These are phyloP conservation scores for Cepaea nemoralis DNA, from an alignment of 1,140 invertebrate genomes.

Conservation along the genomic window DNA sequence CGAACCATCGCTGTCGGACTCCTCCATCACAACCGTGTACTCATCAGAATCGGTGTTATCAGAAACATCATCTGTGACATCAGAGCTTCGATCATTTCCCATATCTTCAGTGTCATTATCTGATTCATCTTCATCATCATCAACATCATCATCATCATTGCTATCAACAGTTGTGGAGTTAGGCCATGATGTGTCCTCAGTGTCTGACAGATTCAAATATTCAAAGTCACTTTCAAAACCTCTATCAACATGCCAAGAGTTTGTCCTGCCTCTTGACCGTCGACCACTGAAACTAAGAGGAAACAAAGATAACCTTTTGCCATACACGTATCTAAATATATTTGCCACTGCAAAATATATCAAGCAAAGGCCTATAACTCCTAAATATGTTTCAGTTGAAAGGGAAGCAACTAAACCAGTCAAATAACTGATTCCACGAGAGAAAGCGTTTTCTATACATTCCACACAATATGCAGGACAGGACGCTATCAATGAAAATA, in stretches of 20 bases:
- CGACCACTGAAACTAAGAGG: neutral
- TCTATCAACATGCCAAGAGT: conserved; percentile 17
- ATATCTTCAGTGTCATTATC: conserved; percentile 24
- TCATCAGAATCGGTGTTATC: conserved; percentile 25
- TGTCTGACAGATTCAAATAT: conserved; percentile 20
- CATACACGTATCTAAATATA: conserved; percentile 23
- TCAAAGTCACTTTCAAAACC: conserved; percentile 47
- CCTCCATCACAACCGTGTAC: conserved; percentile 28
- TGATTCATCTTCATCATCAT: conserved; percentile 36
- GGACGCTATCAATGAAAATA: conserved; percentile 37
- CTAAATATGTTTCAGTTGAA: conserved; percentile 45
- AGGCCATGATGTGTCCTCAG: neutral
- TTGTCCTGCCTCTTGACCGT: neutral
- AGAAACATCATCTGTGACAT: neutral
- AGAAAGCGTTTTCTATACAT: conserved; percentile 30
- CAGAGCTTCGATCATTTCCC: too few species aligned
- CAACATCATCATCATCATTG: conserved; percentile 22
- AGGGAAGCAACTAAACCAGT: conserved; percentile 17
- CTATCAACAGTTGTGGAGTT: neutral
- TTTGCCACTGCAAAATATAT: conserved; percentile 41
- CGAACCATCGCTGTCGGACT: conserved; percentile 50
- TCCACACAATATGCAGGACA: conserved; percentile 5
- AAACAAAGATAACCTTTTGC: conserved; percentile 39
- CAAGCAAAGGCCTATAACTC: conserved; percentile 39
- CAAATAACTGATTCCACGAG: neutral